Conservation (phyloP, 2,113 vertebrate species). For the Ctenodactylus gundi region DNA sequence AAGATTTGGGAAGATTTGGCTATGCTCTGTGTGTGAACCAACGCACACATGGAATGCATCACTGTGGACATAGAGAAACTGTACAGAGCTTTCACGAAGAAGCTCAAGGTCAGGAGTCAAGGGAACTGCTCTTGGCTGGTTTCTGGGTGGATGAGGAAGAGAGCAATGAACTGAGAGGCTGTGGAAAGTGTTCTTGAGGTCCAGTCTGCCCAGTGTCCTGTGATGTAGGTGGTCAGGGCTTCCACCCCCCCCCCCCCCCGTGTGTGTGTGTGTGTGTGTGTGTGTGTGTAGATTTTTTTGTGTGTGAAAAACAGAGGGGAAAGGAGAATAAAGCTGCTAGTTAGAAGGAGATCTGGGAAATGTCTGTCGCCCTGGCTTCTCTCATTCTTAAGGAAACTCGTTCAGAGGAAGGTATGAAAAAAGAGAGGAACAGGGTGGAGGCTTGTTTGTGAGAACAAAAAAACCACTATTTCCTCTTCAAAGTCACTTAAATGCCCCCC, state of each 20-base stretch:
- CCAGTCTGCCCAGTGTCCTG: background rate
- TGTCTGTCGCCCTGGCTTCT: no score
- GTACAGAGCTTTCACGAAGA: background rate
- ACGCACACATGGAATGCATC: background rate
- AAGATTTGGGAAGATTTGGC: accelerated
- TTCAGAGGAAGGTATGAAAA: conserved; percentile 28
- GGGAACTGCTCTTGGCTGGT: background rate
- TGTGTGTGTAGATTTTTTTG: no score
- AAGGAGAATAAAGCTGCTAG: no score
- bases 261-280: no score
- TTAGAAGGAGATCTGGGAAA: no score
- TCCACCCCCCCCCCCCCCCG: no score
- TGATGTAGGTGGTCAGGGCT: background rate
- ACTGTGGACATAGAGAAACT: background rate
- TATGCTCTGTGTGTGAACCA: background rate
- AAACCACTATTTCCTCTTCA: conserved; percentile 79
- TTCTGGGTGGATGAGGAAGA: conserved; percentile 18
- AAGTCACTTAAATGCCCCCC: conserved; percentile 31
- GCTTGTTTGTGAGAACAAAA: conserved; percentile 70
- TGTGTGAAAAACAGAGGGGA: no score
- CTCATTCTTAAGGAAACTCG: conserved; percentile 4
- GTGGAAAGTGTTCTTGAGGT: background rate
- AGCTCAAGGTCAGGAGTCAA: conserved; percentile 45
- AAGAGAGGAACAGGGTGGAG: conserved; percentile 65
- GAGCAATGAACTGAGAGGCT: background rate